phyloP scores from a whole-genome alignment of 2,888 invertebrate species.

The Agrypnus murinus region DNA sequence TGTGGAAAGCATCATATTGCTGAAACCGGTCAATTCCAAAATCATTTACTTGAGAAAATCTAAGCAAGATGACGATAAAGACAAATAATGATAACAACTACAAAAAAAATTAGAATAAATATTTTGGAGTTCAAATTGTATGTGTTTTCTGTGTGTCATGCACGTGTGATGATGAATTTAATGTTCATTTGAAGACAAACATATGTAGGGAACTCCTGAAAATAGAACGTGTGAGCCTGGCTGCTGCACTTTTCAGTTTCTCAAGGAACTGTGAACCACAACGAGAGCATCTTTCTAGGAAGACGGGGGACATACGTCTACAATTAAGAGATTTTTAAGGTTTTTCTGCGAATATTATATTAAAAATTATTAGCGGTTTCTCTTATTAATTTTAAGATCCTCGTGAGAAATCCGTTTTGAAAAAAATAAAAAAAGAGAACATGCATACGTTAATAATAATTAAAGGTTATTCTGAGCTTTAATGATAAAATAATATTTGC shows the following conservation, averaged over 20 bases:
- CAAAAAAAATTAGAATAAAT: slow-evolving; percentile 24
- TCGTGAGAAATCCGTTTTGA: neutral
- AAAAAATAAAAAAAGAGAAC: no score
- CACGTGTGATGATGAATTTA: slow-evolving; percentile 51
- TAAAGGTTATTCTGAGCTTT: no score
- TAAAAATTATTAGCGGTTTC: neutral
- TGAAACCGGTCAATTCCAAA: no score
- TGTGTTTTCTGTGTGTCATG: slow-evolving; percentile 39
- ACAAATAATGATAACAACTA: no score
- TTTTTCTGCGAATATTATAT: slow-evolving; percentile 5
- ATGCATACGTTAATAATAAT: no score
- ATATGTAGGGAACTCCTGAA: slow-evolving; percentile 44
- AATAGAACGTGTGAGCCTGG: slow-evolving; percentile 49
- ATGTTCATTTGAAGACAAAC: slow-evolving; percentile 50
- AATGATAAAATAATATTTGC: no score
- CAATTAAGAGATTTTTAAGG: slow-evolving; percentile 27
- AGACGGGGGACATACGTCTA: slow-evolving; percentile 34
- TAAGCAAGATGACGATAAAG: no score
- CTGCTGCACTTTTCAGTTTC: slow-evolving; percentile 41
- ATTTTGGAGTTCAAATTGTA: slow-evolving; percentile 34
- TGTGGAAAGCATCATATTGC: no score
- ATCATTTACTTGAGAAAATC: no score
- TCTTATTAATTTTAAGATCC: slow-evolving; percentile 6
- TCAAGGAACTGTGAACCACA: slow-evolving; percentile 34
- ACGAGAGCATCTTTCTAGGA: slow-evolving; percentile 25